Evolutionary conservation across 2,888 invertebrate genomes (phyloP).

Genomic region (Pollenia labialis): DNA sequence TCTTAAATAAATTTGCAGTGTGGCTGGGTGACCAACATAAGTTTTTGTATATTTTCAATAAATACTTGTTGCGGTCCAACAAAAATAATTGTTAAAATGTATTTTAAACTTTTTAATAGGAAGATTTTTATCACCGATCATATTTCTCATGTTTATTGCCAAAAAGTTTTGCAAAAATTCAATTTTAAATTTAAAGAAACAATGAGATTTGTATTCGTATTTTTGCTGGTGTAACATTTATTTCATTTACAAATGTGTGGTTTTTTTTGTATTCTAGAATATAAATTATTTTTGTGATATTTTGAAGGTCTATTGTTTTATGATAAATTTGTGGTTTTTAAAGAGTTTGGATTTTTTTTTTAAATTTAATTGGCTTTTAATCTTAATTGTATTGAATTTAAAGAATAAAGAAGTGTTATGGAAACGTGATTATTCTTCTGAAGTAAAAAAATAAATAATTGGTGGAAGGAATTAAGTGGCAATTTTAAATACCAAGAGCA

Average conservation of each 20-base stretch:
- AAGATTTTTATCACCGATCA: conserved; percentile 75
- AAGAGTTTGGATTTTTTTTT: conserved; percentile 41
- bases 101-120: conserved; percentile 62
- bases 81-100: conserved; percentile 57
- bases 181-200: conserved; percentile 16
- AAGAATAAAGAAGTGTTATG: conserved; percentile 24
- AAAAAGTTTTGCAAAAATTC: conserved; percentile 28
- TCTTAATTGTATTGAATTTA: conserved; percentile 46
- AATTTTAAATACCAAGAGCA: no score
- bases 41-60: conserved; percentile 36
- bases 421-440: conserved; percentile 40
- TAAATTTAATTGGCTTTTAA: conserved; percentile 72
- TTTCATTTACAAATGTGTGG: conserved; percentile 33
- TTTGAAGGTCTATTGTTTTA: conserved; percentile 66
- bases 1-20: conserved; percentile 38
- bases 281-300: conserved; percentile 52
- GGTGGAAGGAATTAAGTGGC: neutral
- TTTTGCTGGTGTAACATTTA: conserved; percentile 46
- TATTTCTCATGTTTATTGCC: conserved; percentile 72
- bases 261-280: conserved; percentile 15
- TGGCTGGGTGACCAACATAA: conserved; percentile 54
- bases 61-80: conserved; percentile 50
- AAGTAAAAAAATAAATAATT: conserved; percentile 12
- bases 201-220: neutral
- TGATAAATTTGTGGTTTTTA: conserved; percentile 51